A percentile compares a stretch with the other conserved stretches of the same genome.
These are phyloP conservation scores for Brachionus sp. DNA, from an alignment of 1,140 invertebrate species.

Conservation along the genomic window DNA sequence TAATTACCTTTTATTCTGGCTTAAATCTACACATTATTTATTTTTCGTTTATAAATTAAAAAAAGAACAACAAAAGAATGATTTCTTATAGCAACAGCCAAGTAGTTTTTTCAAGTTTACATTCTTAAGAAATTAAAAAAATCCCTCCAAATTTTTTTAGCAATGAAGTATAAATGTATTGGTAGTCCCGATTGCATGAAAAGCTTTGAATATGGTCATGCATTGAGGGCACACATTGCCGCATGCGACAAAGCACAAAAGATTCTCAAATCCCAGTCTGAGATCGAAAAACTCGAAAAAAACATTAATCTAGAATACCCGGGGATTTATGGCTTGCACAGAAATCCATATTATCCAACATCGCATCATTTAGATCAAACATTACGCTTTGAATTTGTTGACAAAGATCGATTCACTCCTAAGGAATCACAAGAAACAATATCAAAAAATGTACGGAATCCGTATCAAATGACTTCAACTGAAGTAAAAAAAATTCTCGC, in stretches of 20 bases:
- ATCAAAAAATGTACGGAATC: not conserved
- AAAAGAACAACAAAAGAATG: slow-evolving; percentile 12
- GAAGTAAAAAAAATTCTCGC: not conserved
- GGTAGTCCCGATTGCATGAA: slow-evolving; percentile 38
- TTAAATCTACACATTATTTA: not conserved
- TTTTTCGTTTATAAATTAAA: slow-evolving; percentile 1
- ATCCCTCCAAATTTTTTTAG: not conserved
- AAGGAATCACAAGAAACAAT: not conserved
- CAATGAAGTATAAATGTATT: slow-evolving; percentile 45
- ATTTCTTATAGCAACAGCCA: slow-evolving; percentile 40
- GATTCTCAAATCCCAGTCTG: not conserved
- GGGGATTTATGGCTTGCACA: slow-evolving; percentile 26
- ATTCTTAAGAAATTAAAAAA: slow-evolving; percentile 15
- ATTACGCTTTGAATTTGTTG: not conserved
- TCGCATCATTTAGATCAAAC: slow-evolving; percentile 36
- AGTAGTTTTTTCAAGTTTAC: not conserved
- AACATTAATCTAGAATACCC: slow-evolving; percentile 32
- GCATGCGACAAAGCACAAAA: slow-evolving; percentile 43
- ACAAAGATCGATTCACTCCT: not conserved
- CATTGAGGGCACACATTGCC: slow-evolving; percentile 28
- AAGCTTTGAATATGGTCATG: slow-evolving; percentile 39
- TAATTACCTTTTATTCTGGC: slow-evolving; percentile 1
- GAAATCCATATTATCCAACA: slow-evolving; percentile 28
- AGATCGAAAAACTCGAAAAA: slow-evolving; percentile 13
- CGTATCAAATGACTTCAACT: slow-evolving; percentile 16